Evolutionary conservation across 2,797 vertebrate species (phyloP).

Genomic region (Rallus crepitans): DNA sequence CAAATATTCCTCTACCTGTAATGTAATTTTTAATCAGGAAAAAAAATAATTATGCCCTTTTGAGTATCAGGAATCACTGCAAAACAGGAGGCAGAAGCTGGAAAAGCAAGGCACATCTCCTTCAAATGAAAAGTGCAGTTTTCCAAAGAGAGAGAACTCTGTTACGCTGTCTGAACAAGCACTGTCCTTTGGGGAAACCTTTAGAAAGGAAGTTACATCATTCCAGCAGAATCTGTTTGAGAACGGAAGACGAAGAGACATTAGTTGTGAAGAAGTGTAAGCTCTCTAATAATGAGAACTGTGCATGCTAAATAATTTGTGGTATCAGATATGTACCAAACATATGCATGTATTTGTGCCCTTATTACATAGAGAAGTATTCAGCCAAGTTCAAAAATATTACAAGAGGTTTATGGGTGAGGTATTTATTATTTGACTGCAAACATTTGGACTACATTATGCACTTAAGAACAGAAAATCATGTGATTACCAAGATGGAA

Average conservation of each 20-base stretch:
- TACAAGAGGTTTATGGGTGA: neutral
- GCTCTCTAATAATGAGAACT: neutral
- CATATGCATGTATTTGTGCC: neutral
- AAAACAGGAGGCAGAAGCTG: neutral
- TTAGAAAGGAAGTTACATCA: neutral
- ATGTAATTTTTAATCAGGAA: neutral
- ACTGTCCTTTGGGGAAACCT: neutral
- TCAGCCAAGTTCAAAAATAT: neutral
- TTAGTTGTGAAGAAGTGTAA: neutral
- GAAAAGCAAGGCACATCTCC: neutral
- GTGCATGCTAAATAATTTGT: neutral
- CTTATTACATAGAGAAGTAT: neutral
- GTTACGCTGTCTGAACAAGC: neutral
- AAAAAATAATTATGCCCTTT: neutral
- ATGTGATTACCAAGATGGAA: neutral
- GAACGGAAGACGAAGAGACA: neutral
- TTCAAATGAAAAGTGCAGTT: neutral
- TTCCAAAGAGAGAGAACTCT: neutral
- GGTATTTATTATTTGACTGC: neutral
- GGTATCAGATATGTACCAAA: neutral
- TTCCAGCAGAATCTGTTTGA: neutral
- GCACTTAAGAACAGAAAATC: neutral
- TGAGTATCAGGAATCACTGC: neutral
- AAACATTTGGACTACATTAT: neutral
- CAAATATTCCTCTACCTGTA: neutral